Evolutionary conservation across 2,797 vertebrate genomes (phyloP).

Genomic region (Gambelia wislizenii): DNA sequence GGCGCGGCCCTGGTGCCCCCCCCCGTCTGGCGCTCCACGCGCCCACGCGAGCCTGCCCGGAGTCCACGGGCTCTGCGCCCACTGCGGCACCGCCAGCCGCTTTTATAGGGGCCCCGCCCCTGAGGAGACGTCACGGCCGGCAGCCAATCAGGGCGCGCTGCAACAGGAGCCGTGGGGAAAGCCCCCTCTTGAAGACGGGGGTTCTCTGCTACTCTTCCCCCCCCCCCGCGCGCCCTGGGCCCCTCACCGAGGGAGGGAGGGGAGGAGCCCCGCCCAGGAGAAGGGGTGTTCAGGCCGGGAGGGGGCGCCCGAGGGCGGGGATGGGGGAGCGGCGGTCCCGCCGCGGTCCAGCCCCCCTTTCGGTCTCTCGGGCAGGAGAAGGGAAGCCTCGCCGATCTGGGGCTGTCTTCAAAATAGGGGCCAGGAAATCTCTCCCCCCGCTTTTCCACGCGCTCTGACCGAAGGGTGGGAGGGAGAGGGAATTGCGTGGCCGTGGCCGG

Average conservation of each 20-base stretch:
- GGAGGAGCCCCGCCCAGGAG: background rate
- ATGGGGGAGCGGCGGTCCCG: too few relatives aligned
- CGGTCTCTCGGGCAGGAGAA: too few relatives aligned
- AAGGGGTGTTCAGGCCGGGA: too few relatives aligned
- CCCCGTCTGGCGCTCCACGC: too few relatives aligned
- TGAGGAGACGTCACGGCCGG: background rate
- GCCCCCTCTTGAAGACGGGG: too few relatives aligned
- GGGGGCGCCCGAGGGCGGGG: background rate
- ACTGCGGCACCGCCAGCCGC: background rate
- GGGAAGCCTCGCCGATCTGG: background rate
- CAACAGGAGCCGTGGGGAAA: background rate
- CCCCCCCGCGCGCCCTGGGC: background rate
- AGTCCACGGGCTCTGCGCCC: background rate
- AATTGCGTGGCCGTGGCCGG: too few relatives aligned
- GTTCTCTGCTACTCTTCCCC: rapidly evolving
- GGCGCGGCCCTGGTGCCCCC: background rate
- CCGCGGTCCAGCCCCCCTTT: too few relatives aligned
- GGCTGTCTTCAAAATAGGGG: background rate
- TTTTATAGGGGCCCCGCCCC: background rate
- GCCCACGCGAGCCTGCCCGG: too few relatives aligned
- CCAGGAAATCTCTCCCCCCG: too few relatives aligned
- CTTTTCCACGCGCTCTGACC: too few relatives aligned
- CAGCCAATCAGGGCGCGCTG: conserved; percentile 17
- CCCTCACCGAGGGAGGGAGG: too few relatives aligned
- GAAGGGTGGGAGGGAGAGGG: too few relatives aligned